Evolutionary conservation across 2,797 vertebrate genomes (phyloP).

Genomic region (Apogon hyalosoma): DNA sequence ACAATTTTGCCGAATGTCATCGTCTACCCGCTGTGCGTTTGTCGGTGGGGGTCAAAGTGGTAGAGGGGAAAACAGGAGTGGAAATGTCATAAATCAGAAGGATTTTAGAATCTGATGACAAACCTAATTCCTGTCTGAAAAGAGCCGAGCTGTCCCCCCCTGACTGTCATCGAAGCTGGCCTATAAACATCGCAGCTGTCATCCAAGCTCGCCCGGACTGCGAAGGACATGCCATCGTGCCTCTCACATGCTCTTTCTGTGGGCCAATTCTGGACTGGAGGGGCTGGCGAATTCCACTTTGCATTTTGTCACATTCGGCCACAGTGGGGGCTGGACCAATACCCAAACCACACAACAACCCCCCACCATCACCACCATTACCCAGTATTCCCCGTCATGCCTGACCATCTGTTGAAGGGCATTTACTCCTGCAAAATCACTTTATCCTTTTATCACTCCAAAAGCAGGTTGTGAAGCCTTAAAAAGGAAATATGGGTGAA

Average conservation of each 20-base stretch:
- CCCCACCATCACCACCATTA: conserved; percentile 18
- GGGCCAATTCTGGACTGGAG: conserved; percentile 87
- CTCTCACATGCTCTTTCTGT: conserved; percentile 86
- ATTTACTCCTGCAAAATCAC: conserved; percentile 85
- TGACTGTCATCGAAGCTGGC: conserved; percentile 90
- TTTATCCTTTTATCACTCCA: conserved; percentile 73
- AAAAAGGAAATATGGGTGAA: conserved; percentile 72
- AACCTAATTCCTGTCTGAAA: conserved; percentile 90
- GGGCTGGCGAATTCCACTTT: conserved; percentile 86
- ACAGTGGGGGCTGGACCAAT: conserved; percentile 53
- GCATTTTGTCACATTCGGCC: conserved; percentile 90
- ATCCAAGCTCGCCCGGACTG: conserved; percentile 82
- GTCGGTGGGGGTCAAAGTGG: conserved; percentile 73
- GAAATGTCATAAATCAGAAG: conserved; percentile 89
- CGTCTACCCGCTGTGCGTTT: conserved; percentile 70
- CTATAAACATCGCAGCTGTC: conserved; percentile 96
- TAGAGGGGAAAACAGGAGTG: conserved; percentile 72
- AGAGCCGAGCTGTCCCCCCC: conserved; percentile 83
- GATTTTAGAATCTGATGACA: conserved; percentile 94
- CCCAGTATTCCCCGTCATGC: conserved; percentile 65
- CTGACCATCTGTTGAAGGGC: conserved; percentile 86
- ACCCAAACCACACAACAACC: conserved; percentile 20
- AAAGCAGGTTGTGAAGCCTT: conserved; percentile 79
- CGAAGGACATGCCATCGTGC: conserved; percentile 89
- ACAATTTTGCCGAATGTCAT: conserved; percentile 80